These are phyloP conservation scores for Ophiodon elongatus DNA, from an alignment of 2,113 vertebrate species.

Conservation along the genomic window DNA sequence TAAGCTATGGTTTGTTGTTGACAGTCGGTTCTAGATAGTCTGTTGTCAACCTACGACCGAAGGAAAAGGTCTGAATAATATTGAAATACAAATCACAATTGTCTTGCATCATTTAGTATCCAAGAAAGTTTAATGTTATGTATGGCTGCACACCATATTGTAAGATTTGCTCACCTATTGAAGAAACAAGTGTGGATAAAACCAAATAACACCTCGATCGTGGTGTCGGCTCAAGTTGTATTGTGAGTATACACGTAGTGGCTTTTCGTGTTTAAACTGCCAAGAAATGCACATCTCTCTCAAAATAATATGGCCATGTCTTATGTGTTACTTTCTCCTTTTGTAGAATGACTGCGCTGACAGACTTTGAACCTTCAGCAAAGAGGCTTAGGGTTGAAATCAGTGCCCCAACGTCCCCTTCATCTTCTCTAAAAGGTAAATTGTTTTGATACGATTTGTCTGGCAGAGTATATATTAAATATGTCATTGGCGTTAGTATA, in stretches of 20 bases:
- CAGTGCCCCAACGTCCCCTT: neutral
- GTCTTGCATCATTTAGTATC: neutral
- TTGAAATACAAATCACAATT: neutral
- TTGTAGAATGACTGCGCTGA: slow-evolving; percentile 70
- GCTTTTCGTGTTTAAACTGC: neutral
- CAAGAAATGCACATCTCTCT: neutral
- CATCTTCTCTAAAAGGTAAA: slow-evolving; percentile 47
- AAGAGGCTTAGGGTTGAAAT: slow-evolving; percentile 66
- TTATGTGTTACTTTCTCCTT: neutral
- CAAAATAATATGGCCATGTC: neutral
- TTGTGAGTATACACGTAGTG: slow-evolving; percentile 69
- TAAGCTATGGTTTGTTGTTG: neutral
- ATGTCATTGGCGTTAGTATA: neutral
- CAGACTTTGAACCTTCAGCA: slow-evolving; percentile 65
- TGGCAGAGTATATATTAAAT: neutral
- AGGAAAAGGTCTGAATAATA: neutral
- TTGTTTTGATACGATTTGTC: neutral
- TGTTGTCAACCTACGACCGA: neutral
- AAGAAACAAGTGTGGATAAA: slow-evolving; percentile 53
- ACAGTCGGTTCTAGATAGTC: neutral
- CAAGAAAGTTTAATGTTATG: neutral
- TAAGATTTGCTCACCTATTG: slow-evolving; percentile 36
- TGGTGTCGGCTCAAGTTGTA: slow-evolving; percentile 65
- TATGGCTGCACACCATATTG: slow-evolving; percentile 51
- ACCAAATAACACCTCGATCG: slow-evolving; percentile 18